These are phyloP conservation scores for Matsumurasca onukii DNA, from an alignment of 1,140 invertebrate genomes.

Conservation along the genomic window DNA sequence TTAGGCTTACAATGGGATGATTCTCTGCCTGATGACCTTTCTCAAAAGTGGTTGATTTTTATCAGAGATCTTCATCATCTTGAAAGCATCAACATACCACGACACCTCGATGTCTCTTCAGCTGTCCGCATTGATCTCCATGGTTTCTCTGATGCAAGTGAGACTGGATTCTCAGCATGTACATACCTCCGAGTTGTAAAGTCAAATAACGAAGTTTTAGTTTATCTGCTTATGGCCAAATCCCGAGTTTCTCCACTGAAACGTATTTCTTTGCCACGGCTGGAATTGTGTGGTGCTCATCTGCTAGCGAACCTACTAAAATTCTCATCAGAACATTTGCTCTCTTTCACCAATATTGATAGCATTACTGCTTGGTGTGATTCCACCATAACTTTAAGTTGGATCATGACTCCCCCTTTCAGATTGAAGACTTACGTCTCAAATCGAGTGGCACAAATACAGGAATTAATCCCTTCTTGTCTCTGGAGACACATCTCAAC, in stretches of 20 bases:
- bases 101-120: not conserved
- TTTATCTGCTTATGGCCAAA: not conserved
- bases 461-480: not conserved
- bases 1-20: not conserved
- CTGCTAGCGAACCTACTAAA: too few relatives aligned
- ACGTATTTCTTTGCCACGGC: not conserved
- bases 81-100: not conserved
- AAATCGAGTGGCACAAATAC: not conserved
- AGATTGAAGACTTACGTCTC: not conserved
- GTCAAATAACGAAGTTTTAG: not conserved
- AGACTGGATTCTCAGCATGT: not conserved
- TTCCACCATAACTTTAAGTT: not conserved
- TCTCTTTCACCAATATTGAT: too few relatives aligned
- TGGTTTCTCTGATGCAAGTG: not conserved
- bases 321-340: too few relatives aligned
- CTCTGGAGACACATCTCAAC: not conserved
- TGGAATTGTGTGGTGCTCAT: constrained; percentile 1
- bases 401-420: not conserved
- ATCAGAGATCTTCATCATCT: not conserved
- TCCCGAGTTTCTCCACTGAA: not conserved
- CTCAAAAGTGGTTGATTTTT: not conserved
- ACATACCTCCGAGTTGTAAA: not conserved
- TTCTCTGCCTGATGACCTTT: not conserved
- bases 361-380: too few relatives aligned
- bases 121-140: not conserved